Conservation (phyloP, 2,888 invertebrate genomes). For the Papilio demoleus region DNA sequence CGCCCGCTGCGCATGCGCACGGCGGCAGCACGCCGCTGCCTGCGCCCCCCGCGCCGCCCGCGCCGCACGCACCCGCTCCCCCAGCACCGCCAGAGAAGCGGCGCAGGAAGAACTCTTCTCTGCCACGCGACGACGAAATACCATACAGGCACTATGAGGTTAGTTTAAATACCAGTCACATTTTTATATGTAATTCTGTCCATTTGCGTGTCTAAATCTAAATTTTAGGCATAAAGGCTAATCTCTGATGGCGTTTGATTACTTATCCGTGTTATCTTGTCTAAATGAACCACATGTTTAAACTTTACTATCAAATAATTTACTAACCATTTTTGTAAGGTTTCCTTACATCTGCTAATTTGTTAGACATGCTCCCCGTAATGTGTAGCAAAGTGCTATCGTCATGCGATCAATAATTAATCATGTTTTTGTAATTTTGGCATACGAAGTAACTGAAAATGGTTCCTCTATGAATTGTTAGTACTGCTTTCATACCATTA, state of each 20-base stretch:
- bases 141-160: slow-evolving; percentile 77
- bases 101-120: slow-evolving; percentile 76
- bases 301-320: not conserved
- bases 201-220: too few species aligned
- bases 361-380: not conserved
- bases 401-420: not conserved
- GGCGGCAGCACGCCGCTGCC: slow-evolving; percentile 53
- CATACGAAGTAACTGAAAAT: too few species aligned
- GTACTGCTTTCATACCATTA: too few species aligned
- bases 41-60: slow-evolving; percentile 52
- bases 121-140: slow-evolving; percentile 72
- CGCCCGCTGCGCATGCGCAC: slow-evolving; percentile 68
- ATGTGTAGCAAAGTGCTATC: not conserved
- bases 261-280: not conserved
- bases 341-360: not conserved
- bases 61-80: slow-evolving; percentile 50
- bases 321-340: not conserved
- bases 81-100: slow-evolving; percentile 69
- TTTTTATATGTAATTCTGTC: too few species aligned
- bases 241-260: too few species aligned
- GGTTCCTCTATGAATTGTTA: too few species aligned
- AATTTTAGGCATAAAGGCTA: too few species aligned
- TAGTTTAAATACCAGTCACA: not conserved
- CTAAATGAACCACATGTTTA: not conserved
- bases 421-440: not conserved